A percentile compares a stretch with the other conserved stretches of the same genome.
These are phyloP conservation scores for Pao palembangensis DNA, from an alignment of 2,113 vertebrate genomes.

Conservation along the genomic window DNA sequence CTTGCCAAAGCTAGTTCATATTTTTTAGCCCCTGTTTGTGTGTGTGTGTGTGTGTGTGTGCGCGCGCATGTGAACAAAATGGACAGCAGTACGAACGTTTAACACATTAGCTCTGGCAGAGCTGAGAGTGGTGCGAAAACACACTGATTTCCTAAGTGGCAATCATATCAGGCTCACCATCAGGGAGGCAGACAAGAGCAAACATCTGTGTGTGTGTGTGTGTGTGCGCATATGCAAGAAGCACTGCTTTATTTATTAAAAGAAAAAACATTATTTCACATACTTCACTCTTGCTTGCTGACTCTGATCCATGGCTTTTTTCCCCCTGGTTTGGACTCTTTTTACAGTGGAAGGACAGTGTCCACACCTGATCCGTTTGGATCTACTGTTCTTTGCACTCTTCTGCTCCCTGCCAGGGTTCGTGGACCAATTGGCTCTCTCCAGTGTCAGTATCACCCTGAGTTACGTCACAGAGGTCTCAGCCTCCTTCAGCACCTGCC, in stretches of 20 bases:
- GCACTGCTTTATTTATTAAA: too few species aligned
- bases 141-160: slow-evolving; percentile 76
- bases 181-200: slow-evolving; percentile 67
- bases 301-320: slow-evolving; percentile 1
- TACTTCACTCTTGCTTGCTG: not conserved
- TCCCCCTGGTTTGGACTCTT: not conserved
- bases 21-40: slow-evolving; percentile 43
- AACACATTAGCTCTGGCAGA: slow-evolving; percentile 74
- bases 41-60: slow-evolving; percentile 31
- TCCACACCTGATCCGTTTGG: not conserved
- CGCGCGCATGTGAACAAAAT: slow-evolving; percentile 57
- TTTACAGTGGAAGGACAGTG: too few species aligned
- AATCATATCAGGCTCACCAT: slow-evolving; percentile 70
- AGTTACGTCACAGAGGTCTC: slow-evolving; percentile 67
- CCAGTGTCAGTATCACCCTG: slow-evolving; percentile 61
- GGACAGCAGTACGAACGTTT: slow-evolving; percentile 73
- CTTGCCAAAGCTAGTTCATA: slow-evolving; percentile 34
- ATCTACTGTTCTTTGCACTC: slow-evolving; percentile 16
- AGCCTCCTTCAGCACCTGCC: slow-evolving; percentile 54
- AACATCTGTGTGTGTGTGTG: slow-evolving; percentile 56
- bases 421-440: slow-evolving; percentile 50
- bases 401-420: slow-evolving; percentile 40
- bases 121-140: slow-evolving; percentile 73
- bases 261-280: not conserved
- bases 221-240: not conserved